Base-by-base conservation (phyloP, 2,888 invertebrate genomes). In the Acanthosepion lycidas region DNA sequence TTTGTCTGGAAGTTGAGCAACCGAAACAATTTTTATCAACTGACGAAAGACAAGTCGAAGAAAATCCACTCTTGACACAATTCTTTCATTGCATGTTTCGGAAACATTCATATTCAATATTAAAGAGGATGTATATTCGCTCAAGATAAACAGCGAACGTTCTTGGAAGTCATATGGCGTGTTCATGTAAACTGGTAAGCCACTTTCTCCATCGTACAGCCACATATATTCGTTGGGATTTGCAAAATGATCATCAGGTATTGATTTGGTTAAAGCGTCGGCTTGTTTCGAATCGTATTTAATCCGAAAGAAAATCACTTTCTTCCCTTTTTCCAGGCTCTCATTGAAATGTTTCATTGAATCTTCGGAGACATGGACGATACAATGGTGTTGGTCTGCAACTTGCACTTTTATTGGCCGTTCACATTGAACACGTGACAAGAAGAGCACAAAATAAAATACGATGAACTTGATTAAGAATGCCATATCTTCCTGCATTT, bases 201-300 rank as follows among this genome's bases (percentile, higher is more conserved):
- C 49, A 20, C 26, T 53, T 26, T 49, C n/a, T 3, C 53, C 53
- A 93, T 93, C 53, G 49, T 28, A 53, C 18, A 93, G 15, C 93
- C 93, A 93, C 93, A 49, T 49, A 12, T 42, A 93, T 53, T 53
- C n/a, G n/a, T 53, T 93, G 15, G 93, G 51, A 51, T 93, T 53
- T 28, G 93, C 93, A 93, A 93, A 93, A 93, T 93, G n/a, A 51
- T 93, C 28, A 15, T 15, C 6, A 53, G 93, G 93, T 93, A n/a
- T 49, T 18, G 93, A 26, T 49, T 51, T 51, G 18, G 53, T 28
- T 18, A 93, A n/a, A 2, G 0, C 12, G 0, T 51, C 51, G 33
- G 53, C n/a, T 26, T 8, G 28, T 93, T 51, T 26, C 6, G 28
- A 49, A 33, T 42, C 6, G 49, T 53, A 26, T n/a, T 93, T 6